Conservation (phyloP, 2,113 vertebrate species). For the Oryzias curvinotus region DNA sequence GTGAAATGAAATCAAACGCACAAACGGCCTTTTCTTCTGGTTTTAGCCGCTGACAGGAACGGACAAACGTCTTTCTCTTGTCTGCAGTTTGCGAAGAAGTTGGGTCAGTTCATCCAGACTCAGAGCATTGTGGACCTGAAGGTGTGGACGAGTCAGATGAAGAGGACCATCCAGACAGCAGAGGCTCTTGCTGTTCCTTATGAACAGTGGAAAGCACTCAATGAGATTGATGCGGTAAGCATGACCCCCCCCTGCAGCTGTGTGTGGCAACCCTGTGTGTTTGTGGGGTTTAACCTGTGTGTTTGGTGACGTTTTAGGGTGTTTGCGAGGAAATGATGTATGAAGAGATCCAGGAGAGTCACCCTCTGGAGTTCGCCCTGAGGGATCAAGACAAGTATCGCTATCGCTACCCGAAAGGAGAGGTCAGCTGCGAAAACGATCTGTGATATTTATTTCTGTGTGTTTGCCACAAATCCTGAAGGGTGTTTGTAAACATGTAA, state of each 20-base stretch:
- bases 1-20: slow-evolving; percentile 47
- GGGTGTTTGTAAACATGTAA: no score
- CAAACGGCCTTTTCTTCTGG: background rate
- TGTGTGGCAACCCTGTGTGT: background rate
- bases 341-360: slow-evolving; percentile 93
- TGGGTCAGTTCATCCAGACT: slow-evolving; percentile 87
- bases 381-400: slow-evolving; percentile 98
- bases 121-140: slow-evolving; percentile 95
- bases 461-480: background rate
- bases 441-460: background rate
- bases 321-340: slow-evolving; percentile 98
- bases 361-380: slow-evolving; percentile 92
- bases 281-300: slow-evolving; percentile 32
- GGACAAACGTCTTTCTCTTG: background rate
- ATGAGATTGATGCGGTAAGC: slow-evolving; percentile 95
- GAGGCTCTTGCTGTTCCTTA: slow-evolving; percentile 93
- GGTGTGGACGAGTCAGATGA: slow-evolving; percentile 99
- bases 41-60: background rate
- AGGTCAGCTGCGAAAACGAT: slow-evolving; percentile 78
- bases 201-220: slow-evolving; percentile 98
- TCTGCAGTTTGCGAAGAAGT: slow-evolving; percentile 86
- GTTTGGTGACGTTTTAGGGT: slow-evolving; percentile 75
- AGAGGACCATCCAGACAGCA: slow-evolving; percentile 97
- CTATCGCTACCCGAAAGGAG: slow-evolving; percentile 97
- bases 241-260: accelerated